Conservation (phyloP, 1,140 invertebrate genomes). For the Dendrolimus kikuchii region DNA sequence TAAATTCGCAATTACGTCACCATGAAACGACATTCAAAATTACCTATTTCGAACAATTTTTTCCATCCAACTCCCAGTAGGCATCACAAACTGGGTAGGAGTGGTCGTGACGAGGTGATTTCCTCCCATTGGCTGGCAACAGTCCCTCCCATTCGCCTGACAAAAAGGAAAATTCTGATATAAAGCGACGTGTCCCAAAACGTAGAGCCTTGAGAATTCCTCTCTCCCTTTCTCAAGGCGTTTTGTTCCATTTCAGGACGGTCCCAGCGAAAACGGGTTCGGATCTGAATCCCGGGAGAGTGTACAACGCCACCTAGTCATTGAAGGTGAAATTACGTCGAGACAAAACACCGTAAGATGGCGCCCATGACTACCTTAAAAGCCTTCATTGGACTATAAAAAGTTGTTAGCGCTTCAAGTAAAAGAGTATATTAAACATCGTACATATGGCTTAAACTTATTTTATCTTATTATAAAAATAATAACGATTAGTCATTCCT, state of each 20-base stretch:
- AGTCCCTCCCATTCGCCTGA: constrained; percentile 48
- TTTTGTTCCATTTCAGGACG: constrained; percentile 57
- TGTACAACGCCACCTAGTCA: constrained; percentile 40
- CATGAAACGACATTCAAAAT: constrained; percentile 61
- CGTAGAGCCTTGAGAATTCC: constrained; percentile 63
- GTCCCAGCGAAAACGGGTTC: constrained; percentile 51
- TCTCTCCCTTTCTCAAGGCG: constrained; percentile 62
- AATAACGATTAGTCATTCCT: no score
- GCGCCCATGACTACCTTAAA: constrained; percentile 24
- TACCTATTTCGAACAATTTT: constrained; percentile 67
- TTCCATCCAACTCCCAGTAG: constrained; percentile 64
- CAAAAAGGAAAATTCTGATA: constrained; percentile 54
- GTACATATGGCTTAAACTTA: no score
- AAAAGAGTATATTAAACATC: not conserved
- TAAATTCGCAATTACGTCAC: constrained; percentile 64
- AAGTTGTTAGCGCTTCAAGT: constrained; percentile 5
- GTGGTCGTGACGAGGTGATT: constrained; percentile 40
- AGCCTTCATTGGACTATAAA: constrained; percentile 6
- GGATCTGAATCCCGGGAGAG: constrained; percentile 38
- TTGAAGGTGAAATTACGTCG: constrained; percentile 22
- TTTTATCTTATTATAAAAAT: no score
- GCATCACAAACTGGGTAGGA: constrained; percentile 60
- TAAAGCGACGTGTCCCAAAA: constrained; percentile 32
- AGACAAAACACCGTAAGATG: constrained; percentile 36
- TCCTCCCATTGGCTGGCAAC: constrained; percentile 48